A percentile compares a stretch with the other conserved stretches of the same genome.
Evolutionary conservation across 2,797 vertebrate species (phyloP).

Genomic region (Gymnopithys bicolor): DNA sequence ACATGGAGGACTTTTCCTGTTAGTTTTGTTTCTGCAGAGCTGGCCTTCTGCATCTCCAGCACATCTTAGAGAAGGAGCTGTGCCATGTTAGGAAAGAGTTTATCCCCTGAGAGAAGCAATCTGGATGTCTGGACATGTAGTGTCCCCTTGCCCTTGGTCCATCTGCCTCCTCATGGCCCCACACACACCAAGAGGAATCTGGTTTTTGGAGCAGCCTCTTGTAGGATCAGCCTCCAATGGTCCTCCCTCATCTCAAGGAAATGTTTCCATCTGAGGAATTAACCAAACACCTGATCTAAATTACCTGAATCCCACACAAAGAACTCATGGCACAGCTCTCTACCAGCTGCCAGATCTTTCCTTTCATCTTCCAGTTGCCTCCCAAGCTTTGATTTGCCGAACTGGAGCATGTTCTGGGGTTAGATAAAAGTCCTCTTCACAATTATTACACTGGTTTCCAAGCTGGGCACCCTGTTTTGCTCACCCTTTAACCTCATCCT

Average conservation of each 20-base stretch:
- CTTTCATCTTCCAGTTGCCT: background rate
- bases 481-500: background rate
- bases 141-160: background rate
- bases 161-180: background rate
- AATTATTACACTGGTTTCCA: background rate
- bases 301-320: background rate
- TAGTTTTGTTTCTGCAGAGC: background rate
- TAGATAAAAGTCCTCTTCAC: background rate
- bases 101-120: background rate
- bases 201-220: background rate
- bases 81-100: background rate
- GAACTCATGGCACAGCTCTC: background rate
- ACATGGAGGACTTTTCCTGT: background rate
- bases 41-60: background rate
- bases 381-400: background rate
- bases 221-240: background rate
- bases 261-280: slow-evolving; percentile 4
- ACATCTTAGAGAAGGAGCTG: background rate
- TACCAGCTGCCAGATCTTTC: background rate
- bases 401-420: background rate
- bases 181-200: background rate
- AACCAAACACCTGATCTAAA: background rate
- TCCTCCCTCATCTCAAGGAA: background rate
- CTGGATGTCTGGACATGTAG: background rate
- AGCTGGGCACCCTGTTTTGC: background rate